A percentile compares a stretch with the other conserved stretches of the same genome.
phyloP scores from a whole-genome alignment of 2,888 invertebrate species.

The Chromoteleia sp. region DNA sequence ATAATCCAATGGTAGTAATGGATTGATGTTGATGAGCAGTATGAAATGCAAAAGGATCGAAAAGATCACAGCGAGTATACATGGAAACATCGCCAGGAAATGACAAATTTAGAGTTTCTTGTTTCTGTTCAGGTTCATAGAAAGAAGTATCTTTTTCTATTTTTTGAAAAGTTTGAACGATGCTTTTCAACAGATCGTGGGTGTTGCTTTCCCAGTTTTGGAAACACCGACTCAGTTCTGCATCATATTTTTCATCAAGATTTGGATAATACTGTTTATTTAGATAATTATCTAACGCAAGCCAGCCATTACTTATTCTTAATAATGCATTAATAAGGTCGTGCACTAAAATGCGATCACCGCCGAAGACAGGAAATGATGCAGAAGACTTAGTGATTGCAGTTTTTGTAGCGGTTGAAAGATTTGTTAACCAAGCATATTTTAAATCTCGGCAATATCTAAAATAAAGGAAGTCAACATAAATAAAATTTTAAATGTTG shows the following conservation, averaged over 20 bases:
- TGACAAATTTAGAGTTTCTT: slow-evolving; percentile 71
- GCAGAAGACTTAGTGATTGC: slow-evolving; percentile 80
- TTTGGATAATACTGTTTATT: slow-evolving; percentile 80
- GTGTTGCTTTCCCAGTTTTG: slow-evolving; percentile 78
- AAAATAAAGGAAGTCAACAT: no score
- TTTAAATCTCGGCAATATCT: slow-evolving; percentile 68
- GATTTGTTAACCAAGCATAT: slow-evolving; percentile 74
- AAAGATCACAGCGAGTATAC: slow-evolving; percentile 77
- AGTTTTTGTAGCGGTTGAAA: slow-evolving; percentile 78
- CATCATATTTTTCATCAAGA: slow-evolving; percentile 76
- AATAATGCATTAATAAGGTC: slow-evolving; percentile 79
- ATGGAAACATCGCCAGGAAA: slow-evolving; percentile 82
- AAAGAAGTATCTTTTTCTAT: slow-evolving; percentile 72
- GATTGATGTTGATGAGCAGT: slow-evolving; percentile 11
- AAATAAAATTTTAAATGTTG: no score
- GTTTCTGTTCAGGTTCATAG: slow-evolving; percentile 64
- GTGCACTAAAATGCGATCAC: slow-evolving; percentile 76
- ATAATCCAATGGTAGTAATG: slow-evolving; percentile 33
- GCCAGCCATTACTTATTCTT: slow-evolving; percentile 81
- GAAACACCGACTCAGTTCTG: slow-evolving; percentile 75
- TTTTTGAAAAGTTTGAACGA: slow-evolving; percentile 76
- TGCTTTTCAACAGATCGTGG: slow-evolving; percentile 75
- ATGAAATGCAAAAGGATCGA: slow-evolving; percentile 56
- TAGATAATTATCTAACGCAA: slow-evolving; percentile 80
- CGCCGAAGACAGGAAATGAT: slow-evolving; percentile 79